These are phyloP conservation scores for Tautogolabrus adspersus DNA, from an alignment of 2,113 vertebrate species.

Conservation along the genomic window DNA sequence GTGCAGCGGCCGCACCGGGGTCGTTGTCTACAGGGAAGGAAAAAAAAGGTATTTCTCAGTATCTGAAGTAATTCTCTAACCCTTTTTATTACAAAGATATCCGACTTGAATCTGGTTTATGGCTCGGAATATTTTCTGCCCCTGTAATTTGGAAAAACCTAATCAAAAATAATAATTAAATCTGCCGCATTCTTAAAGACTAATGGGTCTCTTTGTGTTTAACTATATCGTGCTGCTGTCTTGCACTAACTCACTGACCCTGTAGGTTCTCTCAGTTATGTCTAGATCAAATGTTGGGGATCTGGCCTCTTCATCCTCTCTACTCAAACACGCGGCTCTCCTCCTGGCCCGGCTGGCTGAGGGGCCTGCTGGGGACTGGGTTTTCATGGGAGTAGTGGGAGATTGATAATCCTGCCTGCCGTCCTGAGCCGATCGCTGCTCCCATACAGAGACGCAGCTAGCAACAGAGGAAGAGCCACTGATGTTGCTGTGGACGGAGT, in stretches of 20 bases:
- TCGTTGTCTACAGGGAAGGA: conserved; percentile 74
- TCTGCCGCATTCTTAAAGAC: rapidly evolving
- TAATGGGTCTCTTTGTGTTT: rapidly evolving
- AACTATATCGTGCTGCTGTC: conserved; percentile 18
- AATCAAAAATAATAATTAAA: not conserved
- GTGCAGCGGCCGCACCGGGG: conserved; percentile 85
- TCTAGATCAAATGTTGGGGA: conserved; percentile 77
- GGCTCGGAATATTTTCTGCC: not conserved
- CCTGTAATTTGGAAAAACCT: not conserved
- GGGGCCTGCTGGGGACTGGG: conserved; percentile 74
- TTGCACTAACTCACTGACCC: conserved; percentile 86
- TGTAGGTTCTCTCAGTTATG: conserved; percentile 82
- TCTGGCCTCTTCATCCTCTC: conserved; percentile 74
- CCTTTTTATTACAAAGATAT: not conserved
- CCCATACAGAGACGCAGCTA: conserved; percentile 63
- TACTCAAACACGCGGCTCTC: conserved; percentile 83
- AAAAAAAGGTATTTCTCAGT: not conserved
- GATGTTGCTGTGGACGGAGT: conserved; percentile 77
- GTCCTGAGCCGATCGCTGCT: conserved; percentile 83
- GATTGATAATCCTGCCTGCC: conserved; percentile 70
- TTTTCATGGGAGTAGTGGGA: conserved; percentile 64
- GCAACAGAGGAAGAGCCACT: conserved; percentile 87
- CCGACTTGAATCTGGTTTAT: rapidly evolving
- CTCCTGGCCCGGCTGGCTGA: conserved; percentile 76
- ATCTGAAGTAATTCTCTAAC: too few relatives aligned